A percentile compares a stretch with the other conserved stretches of the same genome.
phyloP scores from a whole-genome alignment of 64 coral and sea anemone genomes.

The Actinia equina region DNA sequence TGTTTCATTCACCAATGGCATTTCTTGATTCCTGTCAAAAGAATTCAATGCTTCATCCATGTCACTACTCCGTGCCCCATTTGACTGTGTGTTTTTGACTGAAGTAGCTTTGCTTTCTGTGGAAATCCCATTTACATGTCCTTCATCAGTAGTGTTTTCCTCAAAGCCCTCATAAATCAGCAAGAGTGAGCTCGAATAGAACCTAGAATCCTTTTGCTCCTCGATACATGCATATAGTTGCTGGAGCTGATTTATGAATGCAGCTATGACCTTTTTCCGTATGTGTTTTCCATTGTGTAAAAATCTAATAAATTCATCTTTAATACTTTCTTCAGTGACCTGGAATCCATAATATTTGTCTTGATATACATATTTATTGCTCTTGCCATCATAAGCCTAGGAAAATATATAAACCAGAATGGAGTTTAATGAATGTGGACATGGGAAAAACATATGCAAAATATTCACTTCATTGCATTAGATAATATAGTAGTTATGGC shows the following conservation, averaged over 20 bases:
- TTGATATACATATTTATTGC: constrained; percentile 11
- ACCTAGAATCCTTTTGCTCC: constrained; percentile 45
- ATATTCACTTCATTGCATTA: too few species aligned
- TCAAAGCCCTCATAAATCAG: constrained; percentile 61
- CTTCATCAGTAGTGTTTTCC: background rate
- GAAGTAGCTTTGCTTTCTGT: background rate
- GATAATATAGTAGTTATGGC: too few species aligned
- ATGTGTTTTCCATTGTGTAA: constrained; percentile 37
- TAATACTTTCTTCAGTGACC: constrained; percentile 49
- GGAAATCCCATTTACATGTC: background rate
- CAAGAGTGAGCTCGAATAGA: constrained; percentile 55
- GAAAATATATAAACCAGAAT: background rate
- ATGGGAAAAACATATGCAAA: too few species aligned
- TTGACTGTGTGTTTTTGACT: background rate
- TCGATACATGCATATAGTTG: constrained; percentile 46
- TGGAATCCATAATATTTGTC: constrained; percentile 61
- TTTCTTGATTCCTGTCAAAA: background rate
- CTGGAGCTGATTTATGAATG: constrained; percentile 43
- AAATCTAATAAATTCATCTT: constrained; percentile 60
- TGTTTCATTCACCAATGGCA: background rate
- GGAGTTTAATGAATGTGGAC: background rate
- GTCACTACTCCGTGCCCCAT: background rate
- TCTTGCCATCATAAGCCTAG: background rate
- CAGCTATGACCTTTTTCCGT: constrained; percentile 19
- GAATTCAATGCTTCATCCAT: background rate